Evolutionary conservation across 2,797 vertebrate genomes (phyloP).

Genomic region (Eospalax fontanierii): DNA sequence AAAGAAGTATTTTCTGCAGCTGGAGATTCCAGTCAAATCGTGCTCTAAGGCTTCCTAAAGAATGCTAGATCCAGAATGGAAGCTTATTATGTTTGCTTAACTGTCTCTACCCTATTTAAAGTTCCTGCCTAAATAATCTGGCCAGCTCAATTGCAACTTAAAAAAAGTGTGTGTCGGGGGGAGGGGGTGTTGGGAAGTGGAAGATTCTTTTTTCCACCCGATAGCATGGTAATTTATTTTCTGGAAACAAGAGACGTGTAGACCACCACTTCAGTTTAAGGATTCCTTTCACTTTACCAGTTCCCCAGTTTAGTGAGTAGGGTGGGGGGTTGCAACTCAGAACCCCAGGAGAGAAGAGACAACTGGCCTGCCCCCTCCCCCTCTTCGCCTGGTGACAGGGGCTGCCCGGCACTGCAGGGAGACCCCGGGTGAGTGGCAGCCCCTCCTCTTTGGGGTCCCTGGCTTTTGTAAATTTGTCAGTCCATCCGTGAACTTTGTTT

Average conservation of each 20-base stretch:
- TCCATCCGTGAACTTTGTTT: conserved; percentile 77
- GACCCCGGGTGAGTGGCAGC: conserved; percentile 70
- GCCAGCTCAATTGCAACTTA: not conserved
- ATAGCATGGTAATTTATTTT: not conserved
- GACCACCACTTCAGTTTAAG: not conserved
- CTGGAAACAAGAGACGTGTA: not conserved
- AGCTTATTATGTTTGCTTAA: not conserved
- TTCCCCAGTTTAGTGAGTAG: not conserved
- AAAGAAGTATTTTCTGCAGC: not conserved
- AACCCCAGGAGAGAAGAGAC: not conserved
- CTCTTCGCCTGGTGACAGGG: not conserved
- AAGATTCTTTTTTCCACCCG: not conserved
- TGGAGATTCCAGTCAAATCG: not conserved
- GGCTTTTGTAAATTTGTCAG: conserved; percentile 80
- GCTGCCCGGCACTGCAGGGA: conserved; percentile 67
- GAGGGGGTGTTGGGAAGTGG: not conserved
- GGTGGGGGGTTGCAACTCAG: not conserved
- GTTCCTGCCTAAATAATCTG: not conserved
- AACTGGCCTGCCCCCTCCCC: not conserved
- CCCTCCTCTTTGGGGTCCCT: conserved; percentile 78
- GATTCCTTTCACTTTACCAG: not conserved
- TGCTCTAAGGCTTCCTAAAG: not conserved
- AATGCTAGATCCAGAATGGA: not conserved
- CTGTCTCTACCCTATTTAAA: not conserved
- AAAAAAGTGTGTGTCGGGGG: not conserved